Evolutionary conservation across 2,797 vertebrate genomes (phyloP), one percentile per base, ranked within the genome.

Genomic region (Microcaecilia unicolor): DNA sequence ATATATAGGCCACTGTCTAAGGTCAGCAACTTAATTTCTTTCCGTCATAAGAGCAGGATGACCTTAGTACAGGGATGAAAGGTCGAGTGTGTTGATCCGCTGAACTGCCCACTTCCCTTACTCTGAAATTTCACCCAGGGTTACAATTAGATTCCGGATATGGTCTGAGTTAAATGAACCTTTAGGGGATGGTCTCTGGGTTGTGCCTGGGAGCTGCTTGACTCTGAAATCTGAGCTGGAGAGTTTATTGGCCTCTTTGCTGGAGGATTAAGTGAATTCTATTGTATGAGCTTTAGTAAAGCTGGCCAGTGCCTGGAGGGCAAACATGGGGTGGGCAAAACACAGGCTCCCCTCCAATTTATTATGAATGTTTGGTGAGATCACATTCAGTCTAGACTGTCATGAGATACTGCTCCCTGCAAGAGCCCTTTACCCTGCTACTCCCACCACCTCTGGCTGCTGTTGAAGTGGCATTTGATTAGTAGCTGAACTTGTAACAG

Each of bases 151-250:
- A 4, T 4, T 36, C 28, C 4, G 6, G 33, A 30, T 10, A 18
- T 18, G 25, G 24, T 25, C 27, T 24, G 38, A 30, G 39, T 33
- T 47, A 41, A 48, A 26, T 25, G 35, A 32, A 24, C 21, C 30
- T 52, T 57, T 26, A 2, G 9, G 51, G 37, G 41, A n/a, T 35
- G 37, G 41, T 40, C 45, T 25, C 25, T 15, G 23, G 18, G 23
- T 20, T 53, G 31, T 61, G 58, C 64, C 44, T 44, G 46, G 48
- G 31, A 31, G 30, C 48, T 22, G 28, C 29, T 50, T 51, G 49
- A 51, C 40, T 56, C 44, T 48, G 51, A 67, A 61, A 49, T 33
- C 48, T 43, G 57, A 30, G 62, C 40, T 48, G 41, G 43, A n/a
- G n/a, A n/a, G n/a, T n/a, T n/a, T n/a, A n/a, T n/a, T n/a, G n/a